These are phyloP conservation scores for Gonatopus flavifemur DNA, from an alignment of 1,140 invertebrate species.

Conservation along the genomic window DNA sequence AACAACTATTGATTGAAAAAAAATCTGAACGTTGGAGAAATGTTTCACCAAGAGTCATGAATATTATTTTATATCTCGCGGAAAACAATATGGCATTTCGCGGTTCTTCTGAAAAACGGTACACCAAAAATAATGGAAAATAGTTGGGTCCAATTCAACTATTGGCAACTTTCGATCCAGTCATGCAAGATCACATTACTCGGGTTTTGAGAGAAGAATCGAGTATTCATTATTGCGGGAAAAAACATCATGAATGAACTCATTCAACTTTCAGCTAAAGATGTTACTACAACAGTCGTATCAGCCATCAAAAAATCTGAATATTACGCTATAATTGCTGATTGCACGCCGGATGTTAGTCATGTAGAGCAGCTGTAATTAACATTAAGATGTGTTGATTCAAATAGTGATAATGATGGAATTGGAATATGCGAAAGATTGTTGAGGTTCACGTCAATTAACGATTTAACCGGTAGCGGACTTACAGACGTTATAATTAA, in stretches of 20 bases:
- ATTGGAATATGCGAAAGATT: constrained; percentile 20
- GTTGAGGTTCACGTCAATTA: constrained; percentile 12
- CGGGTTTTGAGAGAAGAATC: too few relatives aligned
- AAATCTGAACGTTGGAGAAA: constrained; percentile 27
- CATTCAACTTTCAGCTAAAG: not conserved
- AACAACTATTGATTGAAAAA: constrained; percentile 14
- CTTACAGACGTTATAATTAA: not conserved
- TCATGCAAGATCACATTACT: not conserved
- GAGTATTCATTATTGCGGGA: constrained; percentile 1
- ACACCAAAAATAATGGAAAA: not conserved
- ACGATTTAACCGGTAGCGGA: not conserved
- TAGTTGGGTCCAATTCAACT: not conserved
- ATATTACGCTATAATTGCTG: constrained; percentile 37
- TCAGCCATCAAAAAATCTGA: constrained; percentile 24
- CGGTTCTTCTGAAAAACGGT: constrained; percentile 5
- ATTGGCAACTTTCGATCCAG: not conserved
- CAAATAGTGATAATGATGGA: constrained; percentile 2
- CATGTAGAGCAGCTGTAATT: constrained; percentile 32
- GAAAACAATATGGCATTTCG: constrained; percentile 30
- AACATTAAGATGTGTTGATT: constrained; percentile 19
- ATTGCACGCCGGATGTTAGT: constrained; percentile 35
- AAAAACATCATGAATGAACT: constrained; percentile 1
- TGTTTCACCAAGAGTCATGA: constrained; percentile 28
- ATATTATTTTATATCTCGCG: constrained; percentile 23
- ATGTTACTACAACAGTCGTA: constrained; percentile 25